Base-by-base conservation (phyloP, 2,113 vertebrate species). In the Malaclemys terrapin region DNA sequence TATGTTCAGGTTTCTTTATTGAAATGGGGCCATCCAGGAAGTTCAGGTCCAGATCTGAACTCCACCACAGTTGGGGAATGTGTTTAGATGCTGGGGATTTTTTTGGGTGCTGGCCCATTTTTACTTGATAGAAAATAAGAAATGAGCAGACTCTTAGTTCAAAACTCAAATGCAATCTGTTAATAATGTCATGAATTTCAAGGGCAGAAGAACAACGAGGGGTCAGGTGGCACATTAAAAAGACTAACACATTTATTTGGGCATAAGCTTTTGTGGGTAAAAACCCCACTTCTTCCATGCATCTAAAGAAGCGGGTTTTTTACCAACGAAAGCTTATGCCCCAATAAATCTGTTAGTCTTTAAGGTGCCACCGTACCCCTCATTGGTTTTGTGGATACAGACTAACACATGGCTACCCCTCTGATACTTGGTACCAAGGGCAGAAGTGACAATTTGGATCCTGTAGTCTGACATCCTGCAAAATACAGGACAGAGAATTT, bases 401-500 rank as follows among this genome's bases (percentile, higher is more conserved):
- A 54, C 20, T 22, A 22, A 54, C 53, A 22, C 52, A 17, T 9
- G 53, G 53, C 53, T 54, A 22, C 8, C 53, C 53, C 53, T 54
- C 20, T 22, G 19, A 54, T 54, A 54, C 20, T 54, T 54, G 20
- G 3, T 54, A 54, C 20, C 10, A 78, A 89, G 16, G 35, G 16
- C 35, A 59, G 85, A 85, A 10, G 72, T 95, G 94, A 91, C 87
- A 92, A 79, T 82, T 50, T 31, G 86, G 92, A 97, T 95, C 93
- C 91, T 96, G 56, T 87, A 84, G 54, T 87, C 94, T 93, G 93
- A 76, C 93, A 45, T 80, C 89, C 94, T 91, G 52, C 82, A 59
- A 91, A 93, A 96, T 90, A 69, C 91, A 87, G 84, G 89, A 96
- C 90, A 95, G 96, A 95, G 93, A 95, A 87, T 88, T 91, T 94